Conservation (phyloP, 2,888 invertebrate genomes). For the Prosapia bicincta region DNA sequence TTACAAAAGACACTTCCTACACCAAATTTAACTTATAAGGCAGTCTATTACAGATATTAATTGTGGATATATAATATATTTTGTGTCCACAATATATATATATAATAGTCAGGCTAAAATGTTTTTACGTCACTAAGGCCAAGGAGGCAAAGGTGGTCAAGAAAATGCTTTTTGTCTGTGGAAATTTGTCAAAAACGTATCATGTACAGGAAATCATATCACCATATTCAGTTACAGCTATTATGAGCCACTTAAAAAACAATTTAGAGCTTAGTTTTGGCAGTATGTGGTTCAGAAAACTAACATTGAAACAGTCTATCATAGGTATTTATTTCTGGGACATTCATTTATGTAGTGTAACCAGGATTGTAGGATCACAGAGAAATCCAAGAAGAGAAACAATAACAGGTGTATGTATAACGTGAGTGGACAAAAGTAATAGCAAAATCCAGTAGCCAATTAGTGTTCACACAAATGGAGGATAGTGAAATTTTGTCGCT, state of each 20-base stretch:
- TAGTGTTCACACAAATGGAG: too few relatives aligned
- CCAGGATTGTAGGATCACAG: constrained; percentile 29
- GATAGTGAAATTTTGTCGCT: too few relatives aligned
- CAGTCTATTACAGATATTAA: constrained; percentile 34
- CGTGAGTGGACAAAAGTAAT: too few relatives aligned
- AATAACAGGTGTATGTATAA: too few relatives aligned
- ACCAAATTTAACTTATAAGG: constrained; percentile 29
- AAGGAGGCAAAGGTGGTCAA: constrained; percentile 31
- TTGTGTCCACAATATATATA: constrained; percentile 28
- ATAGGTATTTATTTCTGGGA: constrained; percentile 24
- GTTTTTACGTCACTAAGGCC: constrained; percentile 36
- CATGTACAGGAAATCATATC: constrained; percentile 27
- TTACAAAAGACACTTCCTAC: constrained; percentile 35
- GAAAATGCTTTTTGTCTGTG: constrained; percentile 34
- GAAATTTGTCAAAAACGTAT: constrained; percentile 29
- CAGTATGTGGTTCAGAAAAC: too few relatives aligned
- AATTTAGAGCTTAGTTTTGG: constrained; percentile 16
- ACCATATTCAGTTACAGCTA: constrained; percentile 32
- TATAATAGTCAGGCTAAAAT: constrained; percentile 20
- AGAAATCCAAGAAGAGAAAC: constrained; percentile 19
- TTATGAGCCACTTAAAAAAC: constrained; percentile 29
- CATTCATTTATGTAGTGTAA: too few relatives aligned
- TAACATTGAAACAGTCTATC: constrained; percentile 24
- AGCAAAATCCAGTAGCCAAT: constrained; percentile 9
- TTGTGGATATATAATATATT: constrained; percentile 37